phyloP scores from a whole-genome alignment of 2,888 invertebrate species.

The Callimorpha dominula region DNA sequence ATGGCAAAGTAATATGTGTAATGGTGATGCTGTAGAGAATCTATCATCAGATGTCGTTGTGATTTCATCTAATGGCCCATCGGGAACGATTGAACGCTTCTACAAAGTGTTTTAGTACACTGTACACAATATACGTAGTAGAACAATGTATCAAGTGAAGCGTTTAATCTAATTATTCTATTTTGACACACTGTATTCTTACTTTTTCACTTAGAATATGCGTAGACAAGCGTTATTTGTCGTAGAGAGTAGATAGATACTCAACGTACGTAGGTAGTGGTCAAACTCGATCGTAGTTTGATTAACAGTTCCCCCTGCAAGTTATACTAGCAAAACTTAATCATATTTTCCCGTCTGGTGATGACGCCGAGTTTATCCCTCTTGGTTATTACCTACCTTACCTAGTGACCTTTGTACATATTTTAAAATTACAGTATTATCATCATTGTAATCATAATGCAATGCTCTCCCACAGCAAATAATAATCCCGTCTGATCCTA shows the following conservation, averaged over 20 bases:
- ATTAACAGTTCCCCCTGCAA: too few species aligned
- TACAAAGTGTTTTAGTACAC: neutral
- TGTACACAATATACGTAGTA: neutral
- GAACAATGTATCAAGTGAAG: neutral
- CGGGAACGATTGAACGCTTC: slow-evolving; percentile 4
- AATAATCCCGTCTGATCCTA: neutral
- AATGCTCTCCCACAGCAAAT: neutral
- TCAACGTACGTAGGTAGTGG: too few species aligned
- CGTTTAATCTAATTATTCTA: neutral
- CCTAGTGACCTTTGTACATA: neutral
- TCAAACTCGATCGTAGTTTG: too few species aligned
- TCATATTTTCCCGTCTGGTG: too few species aligned
- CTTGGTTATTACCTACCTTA: neutral
- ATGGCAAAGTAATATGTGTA: slow-evolving; percentile 14
- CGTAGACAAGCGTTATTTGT: too few species aligned
- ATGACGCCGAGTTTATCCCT: too few species aligned
- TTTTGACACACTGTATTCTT: too few species aligned
- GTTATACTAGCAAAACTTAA: too few species aligned
- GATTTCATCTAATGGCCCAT: slow-evolving; percentile 13
- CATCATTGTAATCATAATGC: neutral
- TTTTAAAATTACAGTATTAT: neutral
- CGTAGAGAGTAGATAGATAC: too few species aligned
- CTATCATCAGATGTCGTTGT: slow-evolving; percentile 7
- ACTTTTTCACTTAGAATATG: too few species aligned
- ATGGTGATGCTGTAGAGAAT: neutral